A percentile compares a stretch with the other conserved stretches of the same genome.
Evolutionary conservation across 2,113 vertebrate genomes (phyloP).

Genomic region (Hippocampus comes): DNA sequence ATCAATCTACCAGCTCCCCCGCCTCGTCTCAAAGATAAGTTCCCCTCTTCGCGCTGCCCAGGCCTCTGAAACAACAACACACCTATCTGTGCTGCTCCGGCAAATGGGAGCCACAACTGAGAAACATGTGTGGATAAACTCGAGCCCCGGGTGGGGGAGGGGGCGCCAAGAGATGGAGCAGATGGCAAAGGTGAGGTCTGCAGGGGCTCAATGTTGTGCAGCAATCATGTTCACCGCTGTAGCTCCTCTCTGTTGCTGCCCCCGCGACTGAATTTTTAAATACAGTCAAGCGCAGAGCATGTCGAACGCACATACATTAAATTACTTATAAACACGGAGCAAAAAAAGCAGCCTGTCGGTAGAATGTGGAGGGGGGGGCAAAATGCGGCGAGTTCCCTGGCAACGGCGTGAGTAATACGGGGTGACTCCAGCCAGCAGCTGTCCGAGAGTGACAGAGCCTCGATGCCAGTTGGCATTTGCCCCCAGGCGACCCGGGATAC

Average conservation of each 20-base stretch:
- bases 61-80: constrained; percentile 65
- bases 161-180: constrained; percentile 30
- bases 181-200: constrained; percentile 59
- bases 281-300: constrained; percentile 1
- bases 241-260: constrained; percentile 9
- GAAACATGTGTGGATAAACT: constrained; percentile 65
- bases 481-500: constrained; percentile 51
- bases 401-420: constrained; percentile 33
- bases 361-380: neutral
- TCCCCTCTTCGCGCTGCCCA: constrained; percentile 48
- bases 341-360: neutral
- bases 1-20: constrained; percentile 49
- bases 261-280: neutral
- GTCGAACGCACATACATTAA: neutral
- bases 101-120: constrained; percentile 55
- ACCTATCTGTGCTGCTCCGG: constrained; percentile 51
- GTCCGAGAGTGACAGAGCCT: constrained; percentile 54
- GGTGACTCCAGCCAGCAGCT: constrained; percentile 65
- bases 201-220: constrained; percentile 27
- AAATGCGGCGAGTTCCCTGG: constrained; percentile 38
- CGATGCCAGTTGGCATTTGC: constrained; percentile 56
- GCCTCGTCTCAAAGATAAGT: constrained; percentile 55
- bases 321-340: neutral
- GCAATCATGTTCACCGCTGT: constrained; percentile 24
- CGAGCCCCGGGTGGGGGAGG: constrained; percentile 1